A percentile compares a stretch with the other conserved stretches of the same genome.
Evolutionary conservation across 2,888 invertebrate species (phyloP).

Genomic region (Drosophila hamatofila): DNA sequence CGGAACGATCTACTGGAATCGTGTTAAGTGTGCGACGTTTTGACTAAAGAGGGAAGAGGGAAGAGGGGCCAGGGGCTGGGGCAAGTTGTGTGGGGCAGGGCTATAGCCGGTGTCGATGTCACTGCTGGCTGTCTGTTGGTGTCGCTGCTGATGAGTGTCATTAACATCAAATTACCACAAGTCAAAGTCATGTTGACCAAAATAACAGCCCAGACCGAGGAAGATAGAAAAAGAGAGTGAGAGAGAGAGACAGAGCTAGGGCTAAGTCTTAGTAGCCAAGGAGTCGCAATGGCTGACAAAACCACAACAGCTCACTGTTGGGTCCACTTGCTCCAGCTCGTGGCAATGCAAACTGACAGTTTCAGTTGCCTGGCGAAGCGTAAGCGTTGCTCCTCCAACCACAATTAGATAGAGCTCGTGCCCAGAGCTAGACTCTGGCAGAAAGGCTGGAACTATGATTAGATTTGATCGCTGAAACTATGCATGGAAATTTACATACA

Average conservation of each 20-base stretch:
- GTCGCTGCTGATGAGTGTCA: conserved; percentile 78
- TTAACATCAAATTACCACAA: conserved; percentile 84
- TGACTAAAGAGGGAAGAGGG: background rate
- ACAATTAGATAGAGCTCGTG: conserved; percentile 13
- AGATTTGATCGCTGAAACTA: conserved; percentile 1
- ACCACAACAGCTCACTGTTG: conserved; percentile 42
- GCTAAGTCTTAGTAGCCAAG: conserved; percentile 12
- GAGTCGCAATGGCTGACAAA: conserved; percentile 39
- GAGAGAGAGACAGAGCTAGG: background rate
- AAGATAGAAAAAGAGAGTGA: background rate
- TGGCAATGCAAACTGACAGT: conserved; percentile 44
- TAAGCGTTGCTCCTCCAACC: conserved; percentile 13
- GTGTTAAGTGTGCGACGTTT: conserved; percentile 66
- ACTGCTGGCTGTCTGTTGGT: conserved; percentile 34
- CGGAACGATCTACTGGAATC: conserved; percentile 68
- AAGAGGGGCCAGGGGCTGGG: background rate
- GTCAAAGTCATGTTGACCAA: conserved; percentile 75
- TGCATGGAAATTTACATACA: conserved; percentile 8
- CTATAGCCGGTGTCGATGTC: conserved; percentile 65
- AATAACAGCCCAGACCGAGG: conserved; percentile 33
- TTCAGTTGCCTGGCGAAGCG: conserved; percentile 19
- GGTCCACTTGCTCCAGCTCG: conserved; percentile 29
- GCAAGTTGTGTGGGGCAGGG: background rate
- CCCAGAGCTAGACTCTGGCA: background rate
- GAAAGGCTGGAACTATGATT: conserved; percentile 2